Base-by-base conservation (phyloP, 2,888 invertebrate genomes). In the Tuta absoluta region DNA sequence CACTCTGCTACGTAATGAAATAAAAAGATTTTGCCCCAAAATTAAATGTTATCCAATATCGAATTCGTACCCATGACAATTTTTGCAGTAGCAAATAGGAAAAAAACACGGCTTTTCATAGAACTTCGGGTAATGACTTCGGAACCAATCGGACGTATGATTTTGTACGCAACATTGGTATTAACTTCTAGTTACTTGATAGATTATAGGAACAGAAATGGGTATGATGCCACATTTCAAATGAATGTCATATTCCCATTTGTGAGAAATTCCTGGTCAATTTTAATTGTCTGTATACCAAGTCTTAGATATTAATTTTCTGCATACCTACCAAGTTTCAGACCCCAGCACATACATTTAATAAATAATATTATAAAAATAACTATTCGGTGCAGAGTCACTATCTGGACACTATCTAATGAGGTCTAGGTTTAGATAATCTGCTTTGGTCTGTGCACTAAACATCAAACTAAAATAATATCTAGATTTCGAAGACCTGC, bases 71-170 rank as follows among this genome's bases (percentile, higher is more conserved):
- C 56, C 56, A 17, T 56, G 56, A 56, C 24, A 17, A 33, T 28
- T 33, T 45, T 23, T 23, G 17, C 17, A 51, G 37, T 49, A n/a
- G 12, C 49, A 17, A 62, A 28, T 10, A 62, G 51, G 23, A 60
- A 60, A 60, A 45, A 60, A 17, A 23, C 60, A 24, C 24, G 60
- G 45, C 23, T 21, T 41, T 45, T 41, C 45, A 21, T 48, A 60
- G 45, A 24, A 58, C 23, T 45, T 41, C 19, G 33, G 14, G 23
- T 24, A 61, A 48, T 19, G 61, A 48, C 61, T 49, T 49, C 33
- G 17, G 61, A 62, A 62, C 62, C 38, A 62, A 62, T 62, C 53
- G 51, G 37, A 58, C 38, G 28, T 33, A 56, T 56, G 17, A 56
- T 33, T 56, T 56, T 28, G 56, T 56, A 17, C 14, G 56, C 24